Evolutionary conservation across 2,888 invertebrate species (phyloP).

Genomic region (Myopa testacea): DNA sequence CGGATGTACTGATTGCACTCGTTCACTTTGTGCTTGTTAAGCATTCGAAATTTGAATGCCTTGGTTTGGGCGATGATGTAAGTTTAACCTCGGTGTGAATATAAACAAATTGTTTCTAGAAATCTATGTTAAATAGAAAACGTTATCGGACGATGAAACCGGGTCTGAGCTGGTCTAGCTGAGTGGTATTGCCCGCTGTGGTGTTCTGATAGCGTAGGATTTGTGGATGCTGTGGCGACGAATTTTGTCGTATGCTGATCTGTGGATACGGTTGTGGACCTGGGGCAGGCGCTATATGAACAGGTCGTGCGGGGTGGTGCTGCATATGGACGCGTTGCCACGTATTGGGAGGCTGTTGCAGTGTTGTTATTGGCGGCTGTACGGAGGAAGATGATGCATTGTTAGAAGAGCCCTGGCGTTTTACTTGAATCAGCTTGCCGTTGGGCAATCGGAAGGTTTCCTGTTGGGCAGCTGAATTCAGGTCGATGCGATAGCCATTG

Average conservation of each 20-base stretch:
- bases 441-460: conserved; percentile 68
- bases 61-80: no score
- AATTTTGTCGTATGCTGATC: conserved; percentile 51
- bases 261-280: conserved; percentile 37
- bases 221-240: conserved; percentile 52
- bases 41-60: no score
- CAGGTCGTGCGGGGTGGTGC: conserved; percentile 44
- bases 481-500: conserved; percentile 67
- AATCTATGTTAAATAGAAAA: no score
- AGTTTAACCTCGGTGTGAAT: no score
- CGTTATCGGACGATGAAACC: no score
- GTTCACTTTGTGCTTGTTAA: no score
- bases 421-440: conserved; percentile 68
- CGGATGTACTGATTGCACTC: no score
- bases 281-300: conserved; percentile 48
- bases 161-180: no score
- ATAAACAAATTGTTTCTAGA: no score
- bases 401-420: conserved; percentile 59
- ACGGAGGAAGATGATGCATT: conserved; percentile 38
- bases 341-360: conserved; percentile 36
- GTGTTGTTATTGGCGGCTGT: conserved; percentile 38
- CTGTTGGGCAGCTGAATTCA: conserved; percentile 68
- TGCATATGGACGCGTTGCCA: conserved; percentile 42
- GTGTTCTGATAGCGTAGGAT: conserved; percentile 40
- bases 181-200: conserved; percentile 36